Percentiles rank a stretch among this genome's conserved stretches.
These are phyloP conservation scores for Hycleus phaleratus DNA, from an alignment of 1,140 invertebrate genomes.

Conservation along the genomic window DNA sequence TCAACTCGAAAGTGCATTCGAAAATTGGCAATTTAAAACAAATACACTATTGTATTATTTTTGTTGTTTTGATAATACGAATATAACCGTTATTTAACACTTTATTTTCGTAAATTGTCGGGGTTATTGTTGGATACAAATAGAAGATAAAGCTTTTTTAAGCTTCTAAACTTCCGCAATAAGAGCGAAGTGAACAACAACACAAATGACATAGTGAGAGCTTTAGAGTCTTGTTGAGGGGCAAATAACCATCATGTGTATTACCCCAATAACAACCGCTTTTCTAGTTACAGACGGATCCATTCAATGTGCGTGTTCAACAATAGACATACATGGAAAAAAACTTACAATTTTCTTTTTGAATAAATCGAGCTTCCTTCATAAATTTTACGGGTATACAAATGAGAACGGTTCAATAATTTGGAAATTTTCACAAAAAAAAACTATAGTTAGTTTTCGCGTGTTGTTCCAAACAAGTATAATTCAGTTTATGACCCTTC, in stretches of 20 bases:
- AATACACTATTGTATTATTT: no score
- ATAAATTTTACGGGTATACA: no score
- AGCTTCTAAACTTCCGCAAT: conserved; percentile 12
- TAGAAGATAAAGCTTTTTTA: conserved; percentile 4
- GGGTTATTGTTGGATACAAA: background rate
- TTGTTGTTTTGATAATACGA: no score
- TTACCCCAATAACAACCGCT: conserved; percentile 14
- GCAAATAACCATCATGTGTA: conserved; percentile 19
- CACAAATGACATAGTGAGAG: conserved; percentile 11
- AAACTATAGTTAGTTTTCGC: conserved; percentile 33
- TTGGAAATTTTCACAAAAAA: conserved; percentile 17
- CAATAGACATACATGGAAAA: no score
- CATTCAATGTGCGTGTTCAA: conserved; percentile 11
- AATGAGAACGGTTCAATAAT: conserved; percentile 15
- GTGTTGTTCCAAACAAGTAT: conserved; percentile 32
- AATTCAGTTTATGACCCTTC: conserved; percentile 35
- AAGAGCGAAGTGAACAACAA: conserved; percentile 3
- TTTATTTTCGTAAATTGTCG: no score
- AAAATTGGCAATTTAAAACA: no score
- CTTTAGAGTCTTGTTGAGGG: conserved; percentile 13
- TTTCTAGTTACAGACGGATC: conserved; percentile 6
- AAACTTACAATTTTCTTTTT: no score
- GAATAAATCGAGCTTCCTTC: no score
- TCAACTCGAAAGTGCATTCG: no score
- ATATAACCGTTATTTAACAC: no score